Conservation (phyloP, 2,113 vertebrate genomes). For the Scomber japonicus region DNA sequence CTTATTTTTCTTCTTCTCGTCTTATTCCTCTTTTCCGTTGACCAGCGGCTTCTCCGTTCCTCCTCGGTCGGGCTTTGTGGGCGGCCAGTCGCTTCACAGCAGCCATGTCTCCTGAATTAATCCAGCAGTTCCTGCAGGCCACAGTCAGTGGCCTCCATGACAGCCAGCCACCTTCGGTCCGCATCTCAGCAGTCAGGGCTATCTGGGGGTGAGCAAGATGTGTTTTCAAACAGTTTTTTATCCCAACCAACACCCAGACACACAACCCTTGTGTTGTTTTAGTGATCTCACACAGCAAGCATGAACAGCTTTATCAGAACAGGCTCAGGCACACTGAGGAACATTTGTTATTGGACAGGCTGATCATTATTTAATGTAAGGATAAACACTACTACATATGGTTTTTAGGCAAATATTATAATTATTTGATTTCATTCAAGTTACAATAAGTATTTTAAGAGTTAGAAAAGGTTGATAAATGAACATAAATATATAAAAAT, state of each 20-base stretch:
- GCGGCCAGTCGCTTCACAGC: conserved; percentile 97
- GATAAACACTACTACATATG: not conserved
- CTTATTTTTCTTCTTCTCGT: not conserved
- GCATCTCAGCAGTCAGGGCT: conserved; percentile 96
- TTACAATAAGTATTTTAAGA: no score
- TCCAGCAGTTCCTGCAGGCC: conserved; percentile 98
- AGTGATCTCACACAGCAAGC: not conserved
- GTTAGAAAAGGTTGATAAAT: no score
- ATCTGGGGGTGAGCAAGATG: conserved; percentile 94
- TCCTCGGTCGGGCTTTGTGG: conserved; percentile 96
- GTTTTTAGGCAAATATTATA: no score
- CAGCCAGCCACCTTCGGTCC: conserved; percentile 94
- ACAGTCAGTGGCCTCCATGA: conserved; percentile 97
- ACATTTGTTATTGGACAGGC: not conserved
- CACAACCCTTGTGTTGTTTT: not conserved
- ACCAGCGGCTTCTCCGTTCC: conserved; percentile 91
- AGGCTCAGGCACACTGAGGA: no score
- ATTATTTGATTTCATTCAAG: no score
- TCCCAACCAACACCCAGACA: not conserved
- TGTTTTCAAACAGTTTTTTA: not conserved
- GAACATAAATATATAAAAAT: not conserved
- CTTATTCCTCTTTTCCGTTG: not conserved
- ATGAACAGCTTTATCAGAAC: not conserved
- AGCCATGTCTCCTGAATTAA: conserved; percentile 97
- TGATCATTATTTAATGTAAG: not conserved